These are phyloP conservation scores for Hirundichthys speculiger DNA, from an alignment of 2,113 vertebrate genomes.

Conservation along the genomic window DNA sequence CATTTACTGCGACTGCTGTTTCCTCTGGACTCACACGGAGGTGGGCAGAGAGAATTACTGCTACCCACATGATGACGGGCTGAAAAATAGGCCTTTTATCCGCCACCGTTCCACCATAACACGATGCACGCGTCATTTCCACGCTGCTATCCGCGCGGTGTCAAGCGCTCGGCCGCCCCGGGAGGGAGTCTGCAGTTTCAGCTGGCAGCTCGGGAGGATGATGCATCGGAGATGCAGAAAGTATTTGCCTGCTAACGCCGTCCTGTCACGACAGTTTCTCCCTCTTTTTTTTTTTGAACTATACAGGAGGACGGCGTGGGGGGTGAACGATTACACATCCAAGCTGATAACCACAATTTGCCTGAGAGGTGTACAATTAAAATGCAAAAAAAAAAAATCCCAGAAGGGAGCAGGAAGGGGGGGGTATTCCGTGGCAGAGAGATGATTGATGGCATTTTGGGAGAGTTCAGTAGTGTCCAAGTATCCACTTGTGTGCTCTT, in stretches of 20 bases:
- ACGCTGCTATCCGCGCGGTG: slow-evolving; percentile 55
- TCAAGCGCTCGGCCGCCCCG: slow-evolving; percentile 38
- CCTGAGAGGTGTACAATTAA: slow-evolving; percentile 39
- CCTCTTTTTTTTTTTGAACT: slow-evolving; percentile 15
- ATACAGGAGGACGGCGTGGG: slow-evolving; percentile 2
- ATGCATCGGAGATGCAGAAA: slow-evolving; percentile 18
- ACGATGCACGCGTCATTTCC: slow-evolving; percentile 70
- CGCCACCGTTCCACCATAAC: slow-evolving; percentile 64
- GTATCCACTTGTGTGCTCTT: slow-evolving; percentile 59
- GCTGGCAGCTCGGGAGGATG: slow-evolving; percentile 14
- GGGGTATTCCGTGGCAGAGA: slow-evolving; percentile 26
- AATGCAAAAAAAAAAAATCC: slow-evolving; percentile 48
- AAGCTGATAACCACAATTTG: slow-evolving; percentile 28
- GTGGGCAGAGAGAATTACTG: slow-evolving; percentile 65
- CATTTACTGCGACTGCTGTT: no score
- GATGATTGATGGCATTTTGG: slow-evolving; percentile 61
- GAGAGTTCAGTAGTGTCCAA: slow-evolving; percentile 59
- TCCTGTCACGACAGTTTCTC: slow-evolving; percentile 2
- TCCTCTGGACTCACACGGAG: slow-evolving; percentile 57
- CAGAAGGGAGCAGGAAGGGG: slow-evolving; percentile 22
- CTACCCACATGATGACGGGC: slow-evolving; percentile 73
- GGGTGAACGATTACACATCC: slow-evolving; percentile 39
- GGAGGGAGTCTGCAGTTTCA: slow-evolving; percentile 47
- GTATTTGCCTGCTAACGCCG: neutral
- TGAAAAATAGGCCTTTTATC: slow-evolving; percentile 75